phyloP scores from a whole-genome alignment of 2,113 vertebrate species.

The Ia io region DNA sequence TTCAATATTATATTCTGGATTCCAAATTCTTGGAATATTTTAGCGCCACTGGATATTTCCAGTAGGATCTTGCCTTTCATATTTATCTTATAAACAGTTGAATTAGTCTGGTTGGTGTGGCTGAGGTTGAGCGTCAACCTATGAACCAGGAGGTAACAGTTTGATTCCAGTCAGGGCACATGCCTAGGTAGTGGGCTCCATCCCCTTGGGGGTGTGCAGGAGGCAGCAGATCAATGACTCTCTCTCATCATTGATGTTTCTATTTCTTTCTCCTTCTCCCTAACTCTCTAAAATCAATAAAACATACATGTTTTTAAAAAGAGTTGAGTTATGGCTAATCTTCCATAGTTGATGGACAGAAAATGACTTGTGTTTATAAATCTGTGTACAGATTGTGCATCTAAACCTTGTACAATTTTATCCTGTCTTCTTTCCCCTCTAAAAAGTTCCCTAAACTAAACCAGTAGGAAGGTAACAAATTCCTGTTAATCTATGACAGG shows the following conservation, averaged over 20 bases:
- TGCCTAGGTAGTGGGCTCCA: too few relatives aligned
- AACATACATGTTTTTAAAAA: neutral
- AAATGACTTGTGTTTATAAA: neutral
- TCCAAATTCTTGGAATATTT: neutral
- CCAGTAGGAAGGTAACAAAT: slow-evolving; percentile 34
- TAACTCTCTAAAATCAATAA: too few relatives aligned
- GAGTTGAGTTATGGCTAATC: neutral
- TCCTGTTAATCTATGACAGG: neutral
- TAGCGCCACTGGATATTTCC: neutral
- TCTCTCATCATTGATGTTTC: too few relatives aligned
- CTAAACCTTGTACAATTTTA: neutral
- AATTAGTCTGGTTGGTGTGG: neutral
- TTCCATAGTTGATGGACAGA: neutral
- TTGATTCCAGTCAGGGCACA: too few relatives aligned
- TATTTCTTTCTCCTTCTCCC: too few relatives aligned
- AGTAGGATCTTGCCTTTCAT: neutral
- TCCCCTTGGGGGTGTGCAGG: too few relatives aligned
- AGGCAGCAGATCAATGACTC: too few relatives aligned
- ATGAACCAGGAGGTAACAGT: too few relatives aligned
- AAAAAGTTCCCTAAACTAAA: neutral
- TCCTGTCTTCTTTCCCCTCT: neutral
- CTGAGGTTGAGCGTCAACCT: too few relatives aligned
- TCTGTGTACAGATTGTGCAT: neutral
- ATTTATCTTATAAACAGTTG: slow-evolving; percentile 16
- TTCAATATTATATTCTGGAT: slow-evolving; percentile 9